phyloP scores from a whole-genome alignment of 2,888 invertebrate genomes.

The Pandemis cinnamomeana region DNA sequence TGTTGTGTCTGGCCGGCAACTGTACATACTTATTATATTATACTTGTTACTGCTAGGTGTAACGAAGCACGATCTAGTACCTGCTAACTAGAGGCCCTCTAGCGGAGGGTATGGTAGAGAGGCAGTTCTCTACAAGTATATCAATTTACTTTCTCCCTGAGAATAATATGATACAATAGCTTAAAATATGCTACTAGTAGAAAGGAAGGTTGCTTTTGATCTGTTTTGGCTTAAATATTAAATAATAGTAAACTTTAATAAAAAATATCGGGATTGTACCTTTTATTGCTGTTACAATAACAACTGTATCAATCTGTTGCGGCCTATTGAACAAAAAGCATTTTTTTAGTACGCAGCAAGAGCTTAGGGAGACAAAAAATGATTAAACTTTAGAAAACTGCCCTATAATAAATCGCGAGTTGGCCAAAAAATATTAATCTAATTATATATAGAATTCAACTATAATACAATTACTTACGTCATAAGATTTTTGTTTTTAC shows the following conservation, averaged over 20 bases:
- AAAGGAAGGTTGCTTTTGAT: not conserved
- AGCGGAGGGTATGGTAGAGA: not conserved
- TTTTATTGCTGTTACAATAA: not conserved
- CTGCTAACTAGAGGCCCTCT: conserved; percentile 53
- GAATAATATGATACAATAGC: too few relatives aligned
- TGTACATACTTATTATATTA: conserved; percentile 70
- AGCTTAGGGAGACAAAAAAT: not conserved
- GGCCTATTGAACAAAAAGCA: not conserved
- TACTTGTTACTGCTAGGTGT: conserved; percentile 61
- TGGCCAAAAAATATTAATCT: conserved; percentile 34
- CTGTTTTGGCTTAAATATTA: not conserved
- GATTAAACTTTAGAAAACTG: not conserved
- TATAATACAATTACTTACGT: conserved; percentile 28
- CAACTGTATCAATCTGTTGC: not conserved
- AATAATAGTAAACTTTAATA: too few relatives aligned
- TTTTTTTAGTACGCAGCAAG: not conserved
- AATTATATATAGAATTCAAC: conserved; percentile 33
- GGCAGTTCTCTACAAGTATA: conserved; percentile 4
- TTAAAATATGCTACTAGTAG: not conserved
- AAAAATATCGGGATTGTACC: not conserved
- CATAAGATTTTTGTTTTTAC: conserved; percentile 35
- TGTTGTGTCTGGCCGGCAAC: not conserved
- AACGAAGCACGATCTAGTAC: conserved; percentile 61
- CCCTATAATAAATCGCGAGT: conserved; percentile 8
- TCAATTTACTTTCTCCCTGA: not conserved